Evolutionary conservation across 2,113 vertebrate genomes (phyloP).

Genomic region (Saccopteryx bilineata): DNA sequence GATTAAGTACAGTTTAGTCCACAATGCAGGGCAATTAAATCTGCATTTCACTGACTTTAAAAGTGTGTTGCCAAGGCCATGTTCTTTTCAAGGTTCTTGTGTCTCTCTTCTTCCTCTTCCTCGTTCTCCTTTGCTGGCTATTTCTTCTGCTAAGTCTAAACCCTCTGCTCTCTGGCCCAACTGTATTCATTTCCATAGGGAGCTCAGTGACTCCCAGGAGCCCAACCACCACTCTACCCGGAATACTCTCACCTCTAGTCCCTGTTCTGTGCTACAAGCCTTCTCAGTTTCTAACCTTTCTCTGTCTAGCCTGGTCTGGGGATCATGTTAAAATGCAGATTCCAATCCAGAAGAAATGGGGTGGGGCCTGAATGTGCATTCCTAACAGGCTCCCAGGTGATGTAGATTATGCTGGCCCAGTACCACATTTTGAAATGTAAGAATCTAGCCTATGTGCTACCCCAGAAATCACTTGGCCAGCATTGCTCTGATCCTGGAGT

Average conservation of each 20-base stretch:
- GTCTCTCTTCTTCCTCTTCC: background rate
- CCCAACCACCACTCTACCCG: background rate
- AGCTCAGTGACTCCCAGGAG: background rate
- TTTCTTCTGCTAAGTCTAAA: background rate
- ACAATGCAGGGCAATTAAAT: background rate
- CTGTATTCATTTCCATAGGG: background rate
- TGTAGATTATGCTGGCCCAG: background rate
- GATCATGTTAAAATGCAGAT: conserved; percentile 41
- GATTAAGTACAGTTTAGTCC: background rate
- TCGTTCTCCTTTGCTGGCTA: background rate
- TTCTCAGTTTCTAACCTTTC: background rate
- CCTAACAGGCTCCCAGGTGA: background rate
- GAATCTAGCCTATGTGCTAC: background rate
- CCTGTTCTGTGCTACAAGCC: background rate
- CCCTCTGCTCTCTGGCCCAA: background rate
- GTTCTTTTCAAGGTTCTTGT: background rate
- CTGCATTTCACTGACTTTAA: background rate
- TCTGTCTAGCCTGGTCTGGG: background rate
- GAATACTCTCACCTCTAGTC: background rate
- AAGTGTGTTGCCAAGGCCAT: conserved; percentile 34
- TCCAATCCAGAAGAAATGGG: background rate
- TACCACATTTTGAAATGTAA: background rate
- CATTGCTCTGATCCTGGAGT: background rate
- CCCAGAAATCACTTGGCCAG: background rate
- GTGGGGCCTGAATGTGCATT: background rate